Evolutionary conservation across 2,797 vertebrate species (phyloP), one percentile per base, ranked within the genome.

Genomic region (Macropus fuliginosus): DNA sequence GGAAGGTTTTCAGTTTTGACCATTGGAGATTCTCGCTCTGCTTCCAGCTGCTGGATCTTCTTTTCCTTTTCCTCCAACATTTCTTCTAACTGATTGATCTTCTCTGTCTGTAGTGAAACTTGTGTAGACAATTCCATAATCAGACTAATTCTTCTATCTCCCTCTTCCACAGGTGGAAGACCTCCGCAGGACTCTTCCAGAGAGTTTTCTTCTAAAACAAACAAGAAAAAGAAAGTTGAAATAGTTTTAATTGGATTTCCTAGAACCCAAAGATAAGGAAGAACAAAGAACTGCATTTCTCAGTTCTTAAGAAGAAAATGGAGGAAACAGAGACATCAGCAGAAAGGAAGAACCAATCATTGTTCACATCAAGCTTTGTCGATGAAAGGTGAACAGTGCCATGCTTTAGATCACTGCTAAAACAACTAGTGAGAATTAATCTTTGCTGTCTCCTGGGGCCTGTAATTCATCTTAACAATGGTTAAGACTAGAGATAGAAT

Each of bases 61-160:
- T 66, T 97, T 94, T 98, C 97, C 90, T 93, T 97, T 96, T 98
- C 91, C 3, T 93, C 93, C 95, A 97, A 94, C 92, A 91, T 91
- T 95, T 97, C 91, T 98, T 98, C 92, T 94, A 98, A 92, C 91
- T 97, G 95, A 91, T 95, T 96, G 95, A 96, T 96, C 91, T 97
- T 98, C 62, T 98, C 97, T 28, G 56, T 81, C 90, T 97, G 74
- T 93, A 98, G 59, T 94, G 98, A 98, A 97, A 98, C 66, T 89
- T 98, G 97, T 93, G 16, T 40, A 0, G 95, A 96, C 56, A 97
- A 96, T 94, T 98, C 93, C 92, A 97, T 90, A 95, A 98, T 97
- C 81, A 98, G 97, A 95, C 34, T 97, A 91, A 98, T 21, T 94
- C 97, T 97, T 5, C 55, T 91, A 50, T 97, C 91, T 92, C 92